Percentiles rank a stretch among this genome's conserved stretches.
Conservation (phyloP, 1,140 invertebrate species). For the Aphelenchoides avenae region DNA sequence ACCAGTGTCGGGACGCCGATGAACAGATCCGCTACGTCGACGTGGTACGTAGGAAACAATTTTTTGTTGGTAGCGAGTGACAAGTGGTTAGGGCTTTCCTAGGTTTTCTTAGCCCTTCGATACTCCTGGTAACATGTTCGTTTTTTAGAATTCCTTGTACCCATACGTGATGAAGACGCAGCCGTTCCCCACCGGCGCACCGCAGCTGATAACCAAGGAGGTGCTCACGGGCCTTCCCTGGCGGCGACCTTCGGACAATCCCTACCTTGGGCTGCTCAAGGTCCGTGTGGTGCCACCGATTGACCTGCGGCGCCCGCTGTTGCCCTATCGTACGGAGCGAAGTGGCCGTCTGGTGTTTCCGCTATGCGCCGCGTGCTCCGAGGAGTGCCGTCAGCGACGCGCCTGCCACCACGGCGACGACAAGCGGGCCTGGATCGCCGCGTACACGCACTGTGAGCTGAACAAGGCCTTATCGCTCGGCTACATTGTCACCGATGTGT, state of each 20-base stretch:
- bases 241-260: neutral
- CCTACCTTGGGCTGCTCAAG: conserved; percentile 3
- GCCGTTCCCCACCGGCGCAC: neutral
- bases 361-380: conserved; percentile 11
- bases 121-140: neutral
- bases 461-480: conserved; percentile 8
- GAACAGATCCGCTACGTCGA: conserved; percentile 11
- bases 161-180: conserved; percentile 9
- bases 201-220: neutral
- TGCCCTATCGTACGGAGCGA: conserved; percentile 2
- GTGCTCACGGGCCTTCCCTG: neutral
- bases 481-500: conserved; percentile 4
- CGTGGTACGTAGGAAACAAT: conserved; percentile 4
- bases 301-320: neutral
- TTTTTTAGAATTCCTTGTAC: neutral
- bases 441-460: conserved; percentile 18
- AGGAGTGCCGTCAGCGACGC: neutral
- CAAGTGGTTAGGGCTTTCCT: no score
- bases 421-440: conserved; percentile 12
- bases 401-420: neutral
- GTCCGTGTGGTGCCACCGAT: conserved; percentile 17
- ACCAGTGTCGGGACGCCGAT: neutral
- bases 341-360: conserved; percentile 10
- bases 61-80: no score
- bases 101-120: neutral